Evolutionary conservation across 2,113 vertebrate genomes (phyloP).

Genomic region (Calyptommatus sinebrachiatus): DNA sequence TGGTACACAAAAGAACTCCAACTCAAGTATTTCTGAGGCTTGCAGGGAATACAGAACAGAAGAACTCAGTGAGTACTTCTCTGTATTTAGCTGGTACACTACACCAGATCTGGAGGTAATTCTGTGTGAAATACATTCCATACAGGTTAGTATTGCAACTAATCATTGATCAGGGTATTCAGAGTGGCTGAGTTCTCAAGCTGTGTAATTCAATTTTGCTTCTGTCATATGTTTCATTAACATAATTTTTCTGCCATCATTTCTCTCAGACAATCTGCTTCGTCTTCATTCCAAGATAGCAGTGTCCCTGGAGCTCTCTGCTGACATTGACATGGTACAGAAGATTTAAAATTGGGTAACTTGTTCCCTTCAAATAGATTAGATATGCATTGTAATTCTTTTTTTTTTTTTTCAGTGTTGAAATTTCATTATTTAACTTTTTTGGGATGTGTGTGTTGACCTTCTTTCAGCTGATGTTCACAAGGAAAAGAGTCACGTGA

Average conservation of each 20-base stretch:
- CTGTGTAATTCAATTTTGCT: conserved; percentile 2
- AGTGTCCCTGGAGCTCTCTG: conserved; percentile 68
- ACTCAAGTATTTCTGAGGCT: conserved; percentile 17
- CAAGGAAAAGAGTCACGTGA: conserved; percentile 99
- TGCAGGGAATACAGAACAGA: not conserved
- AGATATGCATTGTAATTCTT: conserved; percentile 12
- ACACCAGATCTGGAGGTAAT: not conserved
- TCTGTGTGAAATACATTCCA: conserved; percentile 13
- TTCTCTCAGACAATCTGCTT: conserved; percentile 75
- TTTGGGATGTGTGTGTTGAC: not conserved
- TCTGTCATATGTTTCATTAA: conserved; percentile 53
- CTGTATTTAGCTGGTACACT: not conserved
- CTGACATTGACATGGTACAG: conserved; percentile 75
- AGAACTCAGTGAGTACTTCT: not conserved
- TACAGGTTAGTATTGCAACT: conserved; percentile 37
- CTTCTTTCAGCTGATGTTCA: conserved; percentile 97
- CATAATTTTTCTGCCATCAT: conserved; percentile 55
- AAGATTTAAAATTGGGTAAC: conserved; percentile 82
- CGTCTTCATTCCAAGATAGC: conserved; percentile 72
- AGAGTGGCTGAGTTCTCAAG: conserved; percentile 35
- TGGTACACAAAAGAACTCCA: not conserved
- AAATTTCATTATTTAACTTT: conserved; percentile 56
- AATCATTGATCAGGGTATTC: conserved; percentile 35
- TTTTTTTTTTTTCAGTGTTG: conserved; percentile 35
- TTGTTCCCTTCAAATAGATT: conserved; percentile 36